These are phyloP conservation scores for Solea senegalensis DNA, from an alignment of 2,113 vertebrate genomes.

Conservation along the genomic window DNA sequence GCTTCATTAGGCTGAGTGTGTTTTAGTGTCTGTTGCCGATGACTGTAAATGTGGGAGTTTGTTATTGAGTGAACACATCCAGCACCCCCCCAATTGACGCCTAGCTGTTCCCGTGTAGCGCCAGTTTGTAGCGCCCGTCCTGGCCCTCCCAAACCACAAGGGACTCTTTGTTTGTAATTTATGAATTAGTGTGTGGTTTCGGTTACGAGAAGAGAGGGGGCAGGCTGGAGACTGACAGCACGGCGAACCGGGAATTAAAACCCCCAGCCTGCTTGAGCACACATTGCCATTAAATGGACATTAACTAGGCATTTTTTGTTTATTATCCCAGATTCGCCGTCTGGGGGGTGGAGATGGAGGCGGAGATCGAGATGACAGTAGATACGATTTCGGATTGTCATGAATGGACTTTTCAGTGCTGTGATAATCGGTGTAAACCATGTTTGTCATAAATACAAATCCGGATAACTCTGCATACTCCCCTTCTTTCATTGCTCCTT, in stretches of 20 bases:
- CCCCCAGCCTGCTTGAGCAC: neutral
- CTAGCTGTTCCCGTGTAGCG: constrained; percentile 15
- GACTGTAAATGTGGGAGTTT: constrained; percentile 26
- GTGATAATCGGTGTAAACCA: constrained; percentile 49
- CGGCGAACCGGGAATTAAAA: constrained; percentile 35
- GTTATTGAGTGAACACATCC: constrained; percentile 44
- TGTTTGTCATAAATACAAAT: constrained; percentile 38
- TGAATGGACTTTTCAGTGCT: constrained; percentile 16
- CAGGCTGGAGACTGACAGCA: constrained; percentile 24
- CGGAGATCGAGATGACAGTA: constrained; percentile 9
- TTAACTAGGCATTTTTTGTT: constrained; percentile 26
- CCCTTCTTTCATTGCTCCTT: constrained; percentile 3
- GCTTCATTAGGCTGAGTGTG: constrained; percentile 43
- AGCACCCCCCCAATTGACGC: constrained; percentile 41
- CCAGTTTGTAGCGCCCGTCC: constrained; percentile 33
- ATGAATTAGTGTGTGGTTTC: constrained; percentile 75
- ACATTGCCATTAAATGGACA: constrained; percentile 41
- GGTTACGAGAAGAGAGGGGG: constrained; percentile 54
- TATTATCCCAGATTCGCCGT: constrained; percentile 46
- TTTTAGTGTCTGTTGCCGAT: constrained; percentile 10
- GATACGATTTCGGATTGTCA: constrained; percentile 21
- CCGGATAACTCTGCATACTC: neutral
- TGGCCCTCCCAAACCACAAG: constrained; percentile 74
- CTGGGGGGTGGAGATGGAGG: constrained; percentile 27
- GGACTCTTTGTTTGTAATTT: constrained; percentile 74